A percentile compares a stretch with the other conserved stretches of the same genome.
Evolutionary conservation across 2,113 vertebrate genomes (phyloP).

Genomic region (Tragelaphus imberbis): DNA sequence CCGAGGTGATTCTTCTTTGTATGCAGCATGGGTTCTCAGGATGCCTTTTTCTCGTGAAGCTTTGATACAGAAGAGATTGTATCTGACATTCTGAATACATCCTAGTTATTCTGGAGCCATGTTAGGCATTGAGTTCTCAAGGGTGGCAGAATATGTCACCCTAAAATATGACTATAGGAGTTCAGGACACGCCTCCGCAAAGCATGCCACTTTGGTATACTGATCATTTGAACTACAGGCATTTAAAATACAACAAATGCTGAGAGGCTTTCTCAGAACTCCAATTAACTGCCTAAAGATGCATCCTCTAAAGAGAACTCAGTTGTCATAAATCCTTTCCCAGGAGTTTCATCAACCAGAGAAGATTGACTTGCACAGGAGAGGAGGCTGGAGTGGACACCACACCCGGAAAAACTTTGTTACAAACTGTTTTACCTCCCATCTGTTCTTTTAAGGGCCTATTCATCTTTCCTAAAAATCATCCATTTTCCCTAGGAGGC

Average conservation of each 20-base stretch:
- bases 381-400: not conserved
- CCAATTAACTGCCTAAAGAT: not conserved
- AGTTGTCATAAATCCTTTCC: not conserved
- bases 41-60: not conserved
- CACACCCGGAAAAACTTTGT: not conserved
- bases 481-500: not conserved
- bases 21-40: rapidly evolving
- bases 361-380: not conserved
- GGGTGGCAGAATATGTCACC: not conserved
- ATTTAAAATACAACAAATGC: not conserved
- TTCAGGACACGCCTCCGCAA: rapidly evolving
- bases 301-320: not conserved
- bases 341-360: not conserved
- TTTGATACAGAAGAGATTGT: not conserved
- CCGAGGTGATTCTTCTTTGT: not conserved
- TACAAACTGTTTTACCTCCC: not conserved
- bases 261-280: not conserved
- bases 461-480: not conserved
- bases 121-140: not conserved
- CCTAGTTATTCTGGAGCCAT: not conserved
- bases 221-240: not conserved
- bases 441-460: not conserved
- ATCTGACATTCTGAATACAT: not conserved
- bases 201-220: too few relatives aligned
- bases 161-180: not conserved